Percentiles rank a stretch among this genome's conserved stretches.
Conservation (phyloP, 2,797 vertebrate genomes). For the Crocodylus rhombifer region DNA sequence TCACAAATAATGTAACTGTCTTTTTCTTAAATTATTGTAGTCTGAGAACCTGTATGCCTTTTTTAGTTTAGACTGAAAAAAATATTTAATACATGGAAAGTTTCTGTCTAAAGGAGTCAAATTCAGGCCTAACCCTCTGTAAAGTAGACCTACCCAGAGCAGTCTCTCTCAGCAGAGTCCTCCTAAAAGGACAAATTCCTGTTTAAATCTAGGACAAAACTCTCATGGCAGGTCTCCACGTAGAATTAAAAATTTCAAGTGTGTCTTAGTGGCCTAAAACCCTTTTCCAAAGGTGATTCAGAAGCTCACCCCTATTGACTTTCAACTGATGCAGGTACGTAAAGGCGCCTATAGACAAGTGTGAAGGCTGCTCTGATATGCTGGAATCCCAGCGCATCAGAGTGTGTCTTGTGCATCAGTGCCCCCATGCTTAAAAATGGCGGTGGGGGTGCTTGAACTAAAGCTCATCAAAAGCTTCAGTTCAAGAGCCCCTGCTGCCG, state of each 20-base stretch:
- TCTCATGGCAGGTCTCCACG: neutral
- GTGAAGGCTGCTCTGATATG: too few relatives aligned
- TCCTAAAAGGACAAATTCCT: neutral
- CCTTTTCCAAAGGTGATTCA: neutral
- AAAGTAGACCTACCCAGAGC: rapidly evolving
- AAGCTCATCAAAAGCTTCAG: too few relatives aligned
- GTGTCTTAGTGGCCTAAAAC: neutral
- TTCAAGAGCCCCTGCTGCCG: too few relatives aligned
- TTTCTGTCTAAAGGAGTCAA: neutral
- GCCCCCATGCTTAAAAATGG: too few relatives aligned
- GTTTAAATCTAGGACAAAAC: neutral
- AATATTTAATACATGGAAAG: neutral
- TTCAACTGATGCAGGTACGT: neutral
- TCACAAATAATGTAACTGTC: neutral
- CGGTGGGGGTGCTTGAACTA: too few relatives aligned
- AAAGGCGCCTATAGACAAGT: neutral
- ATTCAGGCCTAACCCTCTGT: rapidly evolving
- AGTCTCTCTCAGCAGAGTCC: neutral
- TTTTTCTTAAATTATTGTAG: neutral
- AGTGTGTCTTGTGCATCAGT: too few relatives aligned
- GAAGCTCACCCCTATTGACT: neutral
- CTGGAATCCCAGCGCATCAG: too few relatives aligned
- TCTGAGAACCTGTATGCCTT: neutral
- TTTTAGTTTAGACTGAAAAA: neutral
- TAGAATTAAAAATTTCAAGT: neutral